These are phyloP conservation scores for Drosophila santomea DNA, from an alignment of 1,140 invertebrate species.

Conservation along the genomic window DNA sequence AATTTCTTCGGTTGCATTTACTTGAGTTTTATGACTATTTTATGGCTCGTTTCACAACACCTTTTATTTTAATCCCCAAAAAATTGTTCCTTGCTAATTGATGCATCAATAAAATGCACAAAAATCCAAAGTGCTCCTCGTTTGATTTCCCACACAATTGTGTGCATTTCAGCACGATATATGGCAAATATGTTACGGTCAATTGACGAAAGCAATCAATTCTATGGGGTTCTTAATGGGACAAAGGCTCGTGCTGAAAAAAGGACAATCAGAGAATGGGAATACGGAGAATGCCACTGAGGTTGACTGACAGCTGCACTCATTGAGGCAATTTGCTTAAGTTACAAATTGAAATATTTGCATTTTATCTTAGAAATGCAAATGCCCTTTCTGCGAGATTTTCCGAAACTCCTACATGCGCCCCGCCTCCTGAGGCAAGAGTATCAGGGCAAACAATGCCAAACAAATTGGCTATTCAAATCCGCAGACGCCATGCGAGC, in stretches of 20 bases:
- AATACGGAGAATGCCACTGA: constrained; percentile 16
- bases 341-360: constrained; percentile 84
- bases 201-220: constrained; percentile 72
- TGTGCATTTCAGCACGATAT: constrained; percentile 21
- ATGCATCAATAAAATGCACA: constrained; percentile 47
- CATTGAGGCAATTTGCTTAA: constrained; percentile 84
- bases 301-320: constrained; percentile 81
- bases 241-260: constrained; percentile 17
- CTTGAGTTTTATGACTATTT: not conserved
- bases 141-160: not conserved
- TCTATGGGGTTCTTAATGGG: constrained; percentile 64
- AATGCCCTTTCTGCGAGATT: constrained; percentile 51
- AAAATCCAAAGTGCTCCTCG: constrained; percentile 28
- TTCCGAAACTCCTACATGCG: not conserved
- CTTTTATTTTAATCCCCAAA: no score
- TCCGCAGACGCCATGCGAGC: constrained; percentile 68
- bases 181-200: constrained; percentile 44
- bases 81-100: constrained; percentile 52
- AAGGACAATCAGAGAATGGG: not conserved
- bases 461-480: constrained; percentile 83
- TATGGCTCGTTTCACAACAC: not conserved
- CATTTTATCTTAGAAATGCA: constrained; percentile 84
- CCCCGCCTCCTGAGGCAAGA: not conserved
- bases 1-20: not conserved
- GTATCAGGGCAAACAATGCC: constrained; percentile 78